Conservation (phyloP, 2,797 vertebrate genomes). For the Rhinoraja longicauda region DNA sequence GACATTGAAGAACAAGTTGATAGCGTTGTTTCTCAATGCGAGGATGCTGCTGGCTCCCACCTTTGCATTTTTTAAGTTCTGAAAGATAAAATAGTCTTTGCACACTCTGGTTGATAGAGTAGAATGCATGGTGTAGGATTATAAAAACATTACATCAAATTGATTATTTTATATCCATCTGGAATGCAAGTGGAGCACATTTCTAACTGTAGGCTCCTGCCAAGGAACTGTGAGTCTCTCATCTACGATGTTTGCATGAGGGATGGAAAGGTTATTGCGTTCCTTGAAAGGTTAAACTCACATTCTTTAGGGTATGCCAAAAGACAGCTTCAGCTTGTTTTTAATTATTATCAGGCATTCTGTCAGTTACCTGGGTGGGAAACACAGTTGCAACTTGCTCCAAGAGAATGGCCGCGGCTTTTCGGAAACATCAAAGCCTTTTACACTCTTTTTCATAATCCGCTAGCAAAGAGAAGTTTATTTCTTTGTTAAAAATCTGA, state of each 20-base stretch:
- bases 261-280: background rate
- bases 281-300: conserved; percentile 1
- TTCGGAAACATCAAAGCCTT: conserved; percentile 11
- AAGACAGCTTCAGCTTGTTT: background rate
- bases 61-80: background rate
- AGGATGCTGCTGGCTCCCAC: background rate
- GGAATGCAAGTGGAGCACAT: background rate
- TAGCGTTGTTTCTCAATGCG: too few species aligned
- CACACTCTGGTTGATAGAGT: background rate
- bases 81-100: background rate
- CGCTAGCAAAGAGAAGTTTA: background rate
- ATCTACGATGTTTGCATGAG: background rate
- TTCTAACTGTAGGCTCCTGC: background rate
- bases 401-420: background rate
- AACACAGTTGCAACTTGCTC: background rate
- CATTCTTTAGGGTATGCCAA: background rate
- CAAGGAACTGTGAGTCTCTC: background rate
- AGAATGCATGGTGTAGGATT: background rate
- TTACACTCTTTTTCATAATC: conserved; percentile 30
- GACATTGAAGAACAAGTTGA: too few species aligned
- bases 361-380: background rate
- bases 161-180: background rate
- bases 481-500: conserved; percentile 33
- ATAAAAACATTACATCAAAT: background rate
- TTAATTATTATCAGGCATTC: background rate